Evolutionary conservation across 1,140 invertebrate species (phyloP), one percentile per base, ranked within the genome.

Genomic region (Sitodiplosis mosellana): DNA sequence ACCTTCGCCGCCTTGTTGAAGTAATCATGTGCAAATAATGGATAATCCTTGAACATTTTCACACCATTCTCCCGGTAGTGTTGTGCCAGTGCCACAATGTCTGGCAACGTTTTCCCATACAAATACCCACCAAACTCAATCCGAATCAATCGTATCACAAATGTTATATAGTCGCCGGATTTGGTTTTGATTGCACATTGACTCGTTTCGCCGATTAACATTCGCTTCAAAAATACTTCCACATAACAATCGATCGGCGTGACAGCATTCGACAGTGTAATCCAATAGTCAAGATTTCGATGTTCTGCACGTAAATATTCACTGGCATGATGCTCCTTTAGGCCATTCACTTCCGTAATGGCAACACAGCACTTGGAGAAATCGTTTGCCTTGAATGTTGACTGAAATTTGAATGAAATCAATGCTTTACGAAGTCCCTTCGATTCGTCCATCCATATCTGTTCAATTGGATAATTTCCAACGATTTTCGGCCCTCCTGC

Each of bases 11-110:
- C 58, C 22, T 55, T 49, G 17, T 46, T 37, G 49, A 64, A 64
- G 45, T 64, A 64, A 38, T 64, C 57, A 15, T 58, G 60, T 1
- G 62, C 59, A 44, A 64, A 64, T 42, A 53, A 53, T 0, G 61
- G 60, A 54, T 60, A 58, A 0, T 51, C n/a, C 48, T 64, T 64
- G 21, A 59, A 64, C 53, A 61, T 64, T 33, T 46, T 33, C 6
- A 64, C 62, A 11, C 62, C 62, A 10, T 61, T 59, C 33, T 60
- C 55, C 8, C 63, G 63, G 14, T 58, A 60, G 1, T 53, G 51
- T 21, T 53, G 38, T 2, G 62, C 54, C 36, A 60, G 21, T 1
- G 51, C 48, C 45, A 56, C 56, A 1, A 60, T 54, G 37, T 59
- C 58, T 0, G 37, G 46, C 6, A 55, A 59, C 14, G 27, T 52